These are phyloP conservation scores for Lepus townsendii DNA, from an alignment of 2,797 vertebrate genomes.

Conservation along the genomic window DNA sequence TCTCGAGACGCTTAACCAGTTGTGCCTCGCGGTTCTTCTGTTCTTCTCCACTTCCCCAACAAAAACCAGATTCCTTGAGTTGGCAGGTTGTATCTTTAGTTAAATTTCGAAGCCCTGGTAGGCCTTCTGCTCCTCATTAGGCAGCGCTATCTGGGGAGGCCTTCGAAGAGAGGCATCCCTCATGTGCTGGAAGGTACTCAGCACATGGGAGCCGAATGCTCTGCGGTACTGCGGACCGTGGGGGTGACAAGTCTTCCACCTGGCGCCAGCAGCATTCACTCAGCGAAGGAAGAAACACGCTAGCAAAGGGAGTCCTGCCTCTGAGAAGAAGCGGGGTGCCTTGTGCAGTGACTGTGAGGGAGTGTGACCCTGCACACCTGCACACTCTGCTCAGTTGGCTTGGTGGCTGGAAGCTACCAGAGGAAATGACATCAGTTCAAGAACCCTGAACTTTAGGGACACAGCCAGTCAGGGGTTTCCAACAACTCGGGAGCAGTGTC, in stretches of 20 bases:
- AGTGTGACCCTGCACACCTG: background rate
- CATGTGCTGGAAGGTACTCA: background rate
- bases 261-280: background rate
- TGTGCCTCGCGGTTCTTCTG: background rate
- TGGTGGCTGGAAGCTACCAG: background rate
- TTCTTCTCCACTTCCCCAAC: background rate
- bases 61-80: background rate
- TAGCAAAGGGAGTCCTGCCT: background rate
- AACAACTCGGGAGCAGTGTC: background rate
- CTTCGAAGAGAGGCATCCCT: slow-evolving; percentile 78
- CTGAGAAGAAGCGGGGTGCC: background rate
- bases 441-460: background rate
- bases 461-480: background rate
- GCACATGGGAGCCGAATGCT: background rate
- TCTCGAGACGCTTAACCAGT: background rate
- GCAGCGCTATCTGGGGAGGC: slow-evolving; percentile 95
- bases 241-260: background rate
- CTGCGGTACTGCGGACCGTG: background rate
- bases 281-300: background rate
- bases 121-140: slow-evolving; percentile 92
- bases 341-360: background rate
- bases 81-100: background rate
- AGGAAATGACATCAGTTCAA: background rate
- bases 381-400: background rate
- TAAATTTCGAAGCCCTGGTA: slow-evolving; percentile 86